phyloP scores from a whole-genome alignment of 2,888 invertebrate species.

The Bruchidius siliquastri region DNA sequence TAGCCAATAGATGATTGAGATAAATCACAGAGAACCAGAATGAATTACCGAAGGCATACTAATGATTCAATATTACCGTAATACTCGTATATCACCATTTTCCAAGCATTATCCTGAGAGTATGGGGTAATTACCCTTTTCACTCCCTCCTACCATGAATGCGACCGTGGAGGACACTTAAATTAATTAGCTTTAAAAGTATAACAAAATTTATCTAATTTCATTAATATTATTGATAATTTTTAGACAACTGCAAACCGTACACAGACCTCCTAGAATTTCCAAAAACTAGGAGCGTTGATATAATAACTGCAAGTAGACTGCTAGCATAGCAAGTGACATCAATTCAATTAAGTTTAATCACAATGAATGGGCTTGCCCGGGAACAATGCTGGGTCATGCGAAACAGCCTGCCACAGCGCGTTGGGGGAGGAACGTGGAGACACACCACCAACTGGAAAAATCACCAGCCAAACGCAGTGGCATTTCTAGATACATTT shows the following conservation, averaged over 20 bases:
- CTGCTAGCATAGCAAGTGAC: background rate
- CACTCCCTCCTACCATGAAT: no score
- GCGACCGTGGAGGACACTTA: no score
- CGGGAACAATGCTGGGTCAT: background rate
- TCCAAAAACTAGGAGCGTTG: background rate
- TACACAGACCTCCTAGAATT: background rate
- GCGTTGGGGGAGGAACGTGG: background rate
- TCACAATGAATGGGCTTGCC: background rate
- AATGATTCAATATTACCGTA: no score
- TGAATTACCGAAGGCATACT: no score
- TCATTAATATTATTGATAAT: no score
- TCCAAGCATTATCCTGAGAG: no score
- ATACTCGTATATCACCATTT: no score
- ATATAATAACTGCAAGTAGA: background rate
- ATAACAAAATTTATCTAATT: no score
- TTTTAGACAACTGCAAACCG: background rate
- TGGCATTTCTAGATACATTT: background rate
- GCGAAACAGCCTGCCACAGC: background rate
- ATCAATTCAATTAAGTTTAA: background rate
- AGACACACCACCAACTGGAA: background rate
- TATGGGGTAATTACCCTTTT: no score
- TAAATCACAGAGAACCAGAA: no score
- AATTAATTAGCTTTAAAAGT: no score
- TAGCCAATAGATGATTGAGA: no score
- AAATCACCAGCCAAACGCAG: background rate